phyloP scores from a whole-genome alignment of 2,113 vertebrate species.

The Cygnus buccinator region DNA sequence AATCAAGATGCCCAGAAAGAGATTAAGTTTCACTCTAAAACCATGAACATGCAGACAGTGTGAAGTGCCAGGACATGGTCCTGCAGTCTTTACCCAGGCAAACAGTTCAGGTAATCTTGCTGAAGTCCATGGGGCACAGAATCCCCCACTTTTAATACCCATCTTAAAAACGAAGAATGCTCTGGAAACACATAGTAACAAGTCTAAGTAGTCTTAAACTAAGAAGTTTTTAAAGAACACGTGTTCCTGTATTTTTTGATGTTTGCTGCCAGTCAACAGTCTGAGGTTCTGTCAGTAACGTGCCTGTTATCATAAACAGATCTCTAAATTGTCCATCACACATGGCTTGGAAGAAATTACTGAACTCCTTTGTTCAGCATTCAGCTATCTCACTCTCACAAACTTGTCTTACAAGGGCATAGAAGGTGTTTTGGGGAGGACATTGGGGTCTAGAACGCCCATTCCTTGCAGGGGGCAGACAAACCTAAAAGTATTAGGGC shows the following conservation, averaged over 20 bases:
- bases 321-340: neutral
- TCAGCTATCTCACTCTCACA: neutral
- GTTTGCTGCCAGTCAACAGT: neutral
- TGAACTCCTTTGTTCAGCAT: neutral
- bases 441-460: neutral
- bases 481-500: neutral
- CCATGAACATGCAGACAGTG: neutral
- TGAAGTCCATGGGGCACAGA: neutral
- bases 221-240: neutral
- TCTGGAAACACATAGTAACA: neutral
- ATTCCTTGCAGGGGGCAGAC: neutral
- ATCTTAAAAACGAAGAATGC: neutral
- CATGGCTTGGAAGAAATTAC: neutral
- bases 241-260: neutral
- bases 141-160: neutral
- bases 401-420: neutral
- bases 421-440: neutral
- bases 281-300: neutral
- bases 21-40: neutral
- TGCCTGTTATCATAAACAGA: neutral
- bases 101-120: neutral
- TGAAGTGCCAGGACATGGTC: neutral
- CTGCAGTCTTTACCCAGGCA: neutral
- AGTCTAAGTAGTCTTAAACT: neutral
- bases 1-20: neutral